Evolutionary conservation across 2,113 vertebrate genomes (phyloP).

Genomic region (Chamaea fasciata): DNA sequence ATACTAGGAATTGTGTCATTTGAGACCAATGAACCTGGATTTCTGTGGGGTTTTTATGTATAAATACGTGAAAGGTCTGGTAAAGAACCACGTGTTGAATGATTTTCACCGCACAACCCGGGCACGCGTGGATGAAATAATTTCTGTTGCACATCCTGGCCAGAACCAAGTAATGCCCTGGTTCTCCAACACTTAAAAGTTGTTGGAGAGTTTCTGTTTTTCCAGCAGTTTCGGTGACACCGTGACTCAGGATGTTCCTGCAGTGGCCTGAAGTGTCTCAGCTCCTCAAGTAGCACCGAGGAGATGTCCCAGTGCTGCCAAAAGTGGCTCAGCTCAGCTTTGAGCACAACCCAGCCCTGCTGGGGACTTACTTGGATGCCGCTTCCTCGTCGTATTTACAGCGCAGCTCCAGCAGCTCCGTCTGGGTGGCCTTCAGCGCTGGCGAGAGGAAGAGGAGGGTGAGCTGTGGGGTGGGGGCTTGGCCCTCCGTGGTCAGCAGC

Average conservation of each 20-base stretch:
- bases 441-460: slow-evolving; percentile 15
- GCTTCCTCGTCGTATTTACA: slow-evolving; percentile 94
- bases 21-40: neutral
- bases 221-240: accelerated
- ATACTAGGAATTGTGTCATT: neutral
- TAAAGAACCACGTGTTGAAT: neutral
- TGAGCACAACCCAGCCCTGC: neutral
- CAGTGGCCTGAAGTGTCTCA: neutral
- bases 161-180: neutral
- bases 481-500: accelerated
- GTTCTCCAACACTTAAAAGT: neutral
- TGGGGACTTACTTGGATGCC: slow-evolving; percentile 83
- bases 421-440: slow-evolving; percentile 91
- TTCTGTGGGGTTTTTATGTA: neutral
- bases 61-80: neutral
- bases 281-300: neutral
- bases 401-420: slow-evolving; percentile 88
- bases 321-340: neutral
- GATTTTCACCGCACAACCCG: neutral
- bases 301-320: neutral
- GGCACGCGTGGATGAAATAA: neutral
- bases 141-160: neutral
- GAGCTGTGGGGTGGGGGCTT: neutral
- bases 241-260: neutral
- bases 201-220: neutral